These are phyloP conservation scores for Macrotis lagotis DNA, from an alignment of 2,113 vertebrate species.

Conservation along the genomic window DNA sequence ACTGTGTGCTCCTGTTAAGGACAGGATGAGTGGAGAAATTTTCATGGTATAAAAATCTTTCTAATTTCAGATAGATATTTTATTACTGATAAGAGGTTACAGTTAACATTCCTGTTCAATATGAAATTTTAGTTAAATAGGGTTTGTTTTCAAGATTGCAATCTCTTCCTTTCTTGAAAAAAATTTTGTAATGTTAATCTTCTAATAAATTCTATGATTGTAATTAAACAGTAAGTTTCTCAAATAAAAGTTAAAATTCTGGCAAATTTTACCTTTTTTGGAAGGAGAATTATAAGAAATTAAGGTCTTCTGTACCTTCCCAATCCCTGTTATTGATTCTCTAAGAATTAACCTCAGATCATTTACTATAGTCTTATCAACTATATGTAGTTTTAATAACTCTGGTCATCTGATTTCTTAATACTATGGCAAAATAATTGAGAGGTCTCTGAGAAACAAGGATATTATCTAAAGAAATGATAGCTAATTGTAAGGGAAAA, in stretches of 20 bases:
- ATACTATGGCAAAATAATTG: conserved; percentile 47
- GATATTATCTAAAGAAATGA: not conserved
- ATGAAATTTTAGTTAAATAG: not conserved
- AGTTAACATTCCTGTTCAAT: conserved; percentile 14
- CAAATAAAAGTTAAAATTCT: not conserved
- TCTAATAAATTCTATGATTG: not conserved
- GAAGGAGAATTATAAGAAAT: not conserved
- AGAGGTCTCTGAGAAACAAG: conserved; percentile 10
- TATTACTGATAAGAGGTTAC: not conserved
- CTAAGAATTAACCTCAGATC: not conserved
- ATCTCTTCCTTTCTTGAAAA: conserved; percentile 32
- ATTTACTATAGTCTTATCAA: not conserved
- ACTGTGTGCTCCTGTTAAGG: conserved; percentile 36
- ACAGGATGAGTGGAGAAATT: conserved; percentile 6
- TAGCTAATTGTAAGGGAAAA: conserved; percentile 15
- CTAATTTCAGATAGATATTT: conserved; percentile 28
- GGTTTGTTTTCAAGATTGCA: not conserved
- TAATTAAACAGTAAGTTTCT: not conserved
- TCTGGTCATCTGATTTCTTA: conserved; percentile 56
- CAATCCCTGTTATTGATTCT: not conserved
- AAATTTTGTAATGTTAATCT: not conserved
- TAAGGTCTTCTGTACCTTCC: not conserved
- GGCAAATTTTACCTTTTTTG: not conserved
- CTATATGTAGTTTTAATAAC: conserved; percentile 44
- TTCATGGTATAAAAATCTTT: conserved; percentile 26